phyloP scores from a whole-genome alignment of 2,888 invertebrate species.

The Buathra laborator region DNA sequence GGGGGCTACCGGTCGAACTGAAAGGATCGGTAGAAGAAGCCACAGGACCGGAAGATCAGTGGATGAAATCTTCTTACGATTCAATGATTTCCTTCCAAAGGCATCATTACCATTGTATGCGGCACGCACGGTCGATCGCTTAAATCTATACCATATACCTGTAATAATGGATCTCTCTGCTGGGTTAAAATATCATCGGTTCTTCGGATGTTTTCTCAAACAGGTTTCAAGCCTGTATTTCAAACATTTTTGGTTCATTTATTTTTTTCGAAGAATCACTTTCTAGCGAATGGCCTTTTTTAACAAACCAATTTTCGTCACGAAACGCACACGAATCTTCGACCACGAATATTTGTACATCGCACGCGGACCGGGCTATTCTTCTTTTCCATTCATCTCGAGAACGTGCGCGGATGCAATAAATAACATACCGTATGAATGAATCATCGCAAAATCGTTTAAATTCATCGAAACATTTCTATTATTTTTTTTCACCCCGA shows the following conservation, averaged over 20 bases:
- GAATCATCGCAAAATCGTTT: neutral
- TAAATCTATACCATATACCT: conserved; percentile 36
- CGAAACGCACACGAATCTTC: conserved; percentile 42
- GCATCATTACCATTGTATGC: conserved; percentile 47
- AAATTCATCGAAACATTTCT: neutral
- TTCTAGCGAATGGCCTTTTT: conserved; percentile 31
- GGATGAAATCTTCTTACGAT: conserved; percentile 56
- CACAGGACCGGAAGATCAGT: conserved; percentile 60
- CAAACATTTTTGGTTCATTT: conserved; percentile 30
- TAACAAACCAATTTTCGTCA: conserved; percentile 60
- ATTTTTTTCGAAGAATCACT: conserved; percentile 54
- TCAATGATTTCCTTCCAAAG: conserved; percentile 53
- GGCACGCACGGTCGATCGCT: conserved; percentile 53
- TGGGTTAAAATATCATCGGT: conserved; percentile 43
- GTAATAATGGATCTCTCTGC: conserved; percentile 33
- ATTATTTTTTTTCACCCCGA: neutral
- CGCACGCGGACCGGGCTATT: conserved; percentile 32
- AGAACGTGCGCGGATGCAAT: conserved; percentile 13
- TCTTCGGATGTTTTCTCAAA: conserved; percentile 51
- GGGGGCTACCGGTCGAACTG: conserved; percentile 24
- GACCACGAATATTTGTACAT: conserved; percentile 21
- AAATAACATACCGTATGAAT: conserved; percentile 6
- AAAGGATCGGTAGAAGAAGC: conserved; percentile 50
- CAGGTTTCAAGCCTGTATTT: conserved; percentile 53
- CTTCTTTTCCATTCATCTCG: conserved; percentile 35